Evolutionary conservation across 2,113 vertebrate species (phyloP).

Genomic region (Oceanites oceanicus): DNA sequence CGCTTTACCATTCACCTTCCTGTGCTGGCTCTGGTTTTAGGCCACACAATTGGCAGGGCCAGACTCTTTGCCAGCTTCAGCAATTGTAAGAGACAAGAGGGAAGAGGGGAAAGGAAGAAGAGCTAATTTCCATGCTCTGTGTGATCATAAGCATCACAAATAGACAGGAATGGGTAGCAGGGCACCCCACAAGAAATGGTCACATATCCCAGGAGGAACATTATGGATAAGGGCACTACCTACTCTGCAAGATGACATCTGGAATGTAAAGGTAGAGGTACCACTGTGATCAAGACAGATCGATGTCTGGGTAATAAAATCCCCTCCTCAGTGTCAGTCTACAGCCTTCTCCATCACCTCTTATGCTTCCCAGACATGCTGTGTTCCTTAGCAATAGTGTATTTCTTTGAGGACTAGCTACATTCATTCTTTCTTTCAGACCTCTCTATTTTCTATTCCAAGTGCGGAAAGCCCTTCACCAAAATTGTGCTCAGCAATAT

Average conservation of each 20-base stretch:
- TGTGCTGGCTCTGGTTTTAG: conserved; percentile 31
- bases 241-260: neutral
- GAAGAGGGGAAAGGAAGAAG: neutral
- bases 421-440: neutral
- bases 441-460: neutral
- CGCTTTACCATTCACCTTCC: conserved; percentile 51
- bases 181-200: neutral
- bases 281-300: neutral
- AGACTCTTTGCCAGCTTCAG: conserved; percentile 16
- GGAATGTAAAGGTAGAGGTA: neutral
- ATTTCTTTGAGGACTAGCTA: neutral
- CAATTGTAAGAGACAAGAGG: accelerated
- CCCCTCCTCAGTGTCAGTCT: neutral
- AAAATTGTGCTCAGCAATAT: neutral
- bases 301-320: neutral
- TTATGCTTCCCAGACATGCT: neutral
- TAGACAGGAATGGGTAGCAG: neutral
- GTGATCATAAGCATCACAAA: neutral
- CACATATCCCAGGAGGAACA: neutral
- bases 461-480: neutral
- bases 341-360: neutral
- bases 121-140: neutral
- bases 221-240: neutral
- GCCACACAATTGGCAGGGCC: neutral
- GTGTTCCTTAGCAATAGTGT: neutral